phyloP scores from a whole-genome alignment of 2,113 vertebrate species.

The Calypte anna region DNA sequence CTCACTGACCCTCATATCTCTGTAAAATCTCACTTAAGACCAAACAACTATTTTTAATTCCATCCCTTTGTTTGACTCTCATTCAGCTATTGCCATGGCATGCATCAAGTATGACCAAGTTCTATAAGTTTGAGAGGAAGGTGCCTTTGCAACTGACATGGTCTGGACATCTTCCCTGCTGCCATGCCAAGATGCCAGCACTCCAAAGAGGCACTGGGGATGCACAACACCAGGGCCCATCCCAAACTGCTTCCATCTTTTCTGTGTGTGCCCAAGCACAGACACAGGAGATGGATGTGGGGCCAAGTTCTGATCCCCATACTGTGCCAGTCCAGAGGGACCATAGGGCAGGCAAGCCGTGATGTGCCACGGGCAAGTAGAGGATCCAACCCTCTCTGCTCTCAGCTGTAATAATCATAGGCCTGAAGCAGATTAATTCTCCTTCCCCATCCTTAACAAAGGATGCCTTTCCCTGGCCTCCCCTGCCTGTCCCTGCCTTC shows the following conservation, averaged over 20 bases:
- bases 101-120: background rate
- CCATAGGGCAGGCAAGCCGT: rapidly evolving
- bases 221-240: background rate
- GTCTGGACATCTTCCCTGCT: background rate
- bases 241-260: background rate
- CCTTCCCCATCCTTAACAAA: conserved; percentile 36
- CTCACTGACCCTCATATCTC: rapidly evolving
- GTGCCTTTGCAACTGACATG: rapidly evolving
- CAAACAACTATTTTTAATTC: background rate
- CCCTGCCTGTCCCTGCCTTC: background rate
- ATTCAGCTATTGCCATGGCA: background rate
- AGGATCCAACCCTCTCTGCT: background rate
- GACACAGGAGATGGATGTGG: background rate
- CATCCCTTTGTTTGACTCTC: background rate
- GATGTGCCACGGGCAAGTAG: rapidly evolving
- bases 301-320: background rate
- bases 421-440: conserved; percentile 11
- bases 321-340: background rate
- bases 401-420: background rate
- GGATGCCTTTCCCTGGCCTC: background rate
- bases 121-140: background rate
- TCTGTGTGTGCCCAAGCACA: rapidly evolving
- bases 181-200: background rate
- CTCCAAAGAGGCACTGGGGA: background rate
- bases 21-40: background rate